Evolutionary conservation across 2,797 vertebrate genomes (phyloP).

Genomic region (Lithobates pipiens): DNA sequence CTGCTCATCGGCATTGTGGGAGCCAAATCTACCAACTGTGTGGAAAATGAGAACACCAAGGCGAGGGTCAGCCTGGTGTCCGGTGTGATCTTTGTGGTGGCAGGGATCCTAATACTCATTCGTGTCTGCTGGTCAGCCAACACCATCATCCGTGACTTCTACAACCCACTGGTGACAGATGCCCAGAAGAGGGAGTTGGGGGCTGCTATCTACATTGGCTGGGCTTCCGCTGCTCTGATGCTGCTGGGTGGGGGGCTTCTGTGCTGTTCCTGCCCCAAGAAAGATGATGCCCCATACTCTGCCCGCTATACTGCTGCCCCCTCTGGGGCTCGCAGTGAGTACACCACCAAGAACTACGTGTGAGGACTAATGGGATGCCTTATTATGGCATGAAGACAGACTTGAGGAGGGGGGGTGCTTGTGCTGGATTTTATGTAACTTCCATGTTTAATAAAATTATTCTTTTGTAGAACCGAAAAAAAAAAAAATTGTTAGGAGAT

Average conservation of each 20-base stretch:
- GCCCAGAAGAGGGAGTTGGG: slow-evolving; percentile 86
- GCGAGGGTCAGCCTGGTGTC: slow-evolving; percentile 80
- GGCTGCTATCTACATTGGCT: slow-evolving; percentile 83
- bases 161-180: slow-evolving; percentile 80
- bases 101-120: slow-evolving; percentile 79
- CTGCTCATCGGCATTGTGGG: slow-evolving; percentile 81
- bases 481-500: too few species aligned
- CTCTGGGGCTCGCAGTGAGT: slow-evolving; percentile 67
- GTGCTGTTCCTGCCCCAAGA: slow-evolving; percentile 83
- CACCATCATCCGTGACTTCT: slow-evolving; percentile 84
- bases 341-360: slow-evolving; percentile 70
- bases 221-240: slow-evolving; percentile 80
- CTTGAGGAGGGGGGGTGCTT: neutral
- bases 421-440: neutral
- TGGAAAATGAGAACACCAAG: slow-evolving; percentile 83
- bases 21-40: slow-evolving; percentile 88
- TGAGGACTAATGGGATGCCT: slow-evolving; percentile 17
- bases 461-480: neutral
- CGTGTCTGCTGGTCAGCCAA: slow-evolving; percentile 88
- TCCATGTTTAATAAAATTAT: neutral
- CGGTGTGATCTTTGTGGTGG: slow-evolving; percentile 80
- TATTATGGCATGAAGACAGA: neutral
- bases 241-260: slow-evolving; percentile 85
- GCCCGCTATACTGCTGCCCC: slow-evolving; percentile 76
- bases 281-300: slow-evolving; percentile 56